These are phyloP conservation scores for Microcaecilia unicolor DNA, from an alignment of 2,797 vertebrate genomes.

Conservation along the genomic window DNA sequence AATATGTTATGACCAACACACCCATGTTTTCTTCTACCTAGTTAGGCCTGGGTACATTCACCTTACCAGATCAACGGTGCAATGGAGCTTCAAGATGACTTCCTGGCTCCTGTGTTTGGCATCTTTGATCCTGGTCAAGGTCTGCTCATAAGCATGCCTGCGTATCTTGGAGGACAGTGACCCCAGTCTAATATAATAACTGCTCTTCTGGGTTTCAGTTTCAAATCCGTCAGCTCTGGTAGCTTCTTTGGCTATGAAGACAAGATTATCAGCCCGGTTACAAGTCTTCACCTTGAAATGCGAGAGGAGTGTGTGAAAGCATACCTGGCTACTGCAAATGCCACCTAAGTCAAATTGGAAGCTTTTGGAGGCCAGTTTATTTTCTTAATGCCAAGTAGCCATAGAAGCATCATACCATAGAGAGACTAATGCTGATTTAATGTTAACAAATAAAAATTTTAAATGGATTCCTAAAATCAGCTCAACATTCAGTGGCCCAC, in stretches of 20 bases:
- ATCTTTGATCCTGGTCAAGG: neutral
- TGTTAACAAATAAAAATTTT: no score
- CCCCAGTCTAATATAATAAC: neutral
- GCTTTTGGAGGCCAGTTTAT: no score
- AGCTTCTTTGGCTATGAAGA: neutral
- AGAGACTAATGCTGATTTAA: no score
- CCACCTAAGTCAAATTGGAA: no score
- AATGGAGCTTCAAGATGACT: neutral
- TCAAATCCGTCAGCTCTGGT: neutral
- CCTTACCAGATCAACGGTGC: constrained; percentile 1
- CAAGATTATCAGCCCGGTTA: fast-evolving
- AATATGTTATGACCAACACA: no score
- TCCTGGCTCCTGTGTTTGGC: neutral
- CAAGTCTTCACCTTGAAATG: neutral
- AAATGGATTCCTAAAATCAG: neutral
- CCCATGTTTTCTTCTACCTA: no score
- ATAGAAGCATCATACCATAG: no score
- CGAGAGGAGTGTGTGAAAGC: neutral
- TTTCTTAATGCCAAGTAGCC: no score
- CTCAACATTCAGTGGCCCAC: fast-evolving
- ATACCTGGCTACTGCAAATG: no score
- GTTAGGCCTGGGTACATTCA: no score
- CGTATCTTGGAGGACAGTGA: neutral
- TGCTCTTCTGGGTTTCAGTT: neutral
- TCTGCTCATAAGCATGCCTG: neutral